phyloP scores from a whole-genome alignment of 2,797 vertebrate genomes.

The Sebastes itinus region DNA sequence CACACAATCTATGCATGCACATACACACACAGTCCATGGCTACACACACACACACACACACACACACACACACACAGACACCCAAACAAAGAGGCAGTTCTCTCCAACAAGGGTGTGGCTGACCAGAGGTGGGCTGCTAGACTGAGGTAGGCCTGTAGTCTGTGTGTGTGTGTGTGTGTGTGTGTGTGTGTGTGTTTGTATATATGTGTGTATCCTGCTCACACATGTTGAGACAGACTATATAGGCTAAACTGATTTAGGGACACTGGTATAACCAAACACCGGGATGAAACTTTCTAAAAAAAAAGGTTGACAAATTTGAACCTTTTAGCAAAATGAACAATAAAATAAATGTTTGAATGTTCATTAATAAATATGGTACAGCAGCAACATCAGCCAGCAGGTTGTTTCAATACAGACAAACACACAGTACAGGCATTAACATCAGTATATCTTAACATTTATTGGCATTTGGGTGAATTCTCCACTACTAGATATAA shows the following conservation, averaged over 20 bases:
- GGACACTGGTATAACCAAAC: not conserved
- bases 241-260: not conserved
- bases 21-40: slow-evolving; percentile 4
- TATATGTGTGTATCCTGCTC: not conserved
- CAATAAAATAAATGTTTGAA: not conserved
- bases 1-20: slow-evolving; percentile 24
- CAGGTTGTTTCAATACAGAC: not conserved
- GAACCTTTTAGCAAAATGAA: not conserved
- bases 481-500: not conserved
- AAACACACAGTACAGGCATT: not conserved
- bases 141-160: slow-evolving; percentile 35
- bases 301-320: not conserved
- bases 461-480: not conserved
- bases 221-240: not conserved
- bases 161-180: not conserved
- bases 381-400: not conserved
- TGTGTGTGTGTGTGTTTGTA: not conserved
- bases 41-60: slow-evolving; percentile 14
- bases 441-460: not conserved
- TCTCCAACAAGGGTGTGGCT: slow-evolving; percentile 64
- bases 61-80: slow-evolving; percentile 23
- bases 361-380: not conserved
- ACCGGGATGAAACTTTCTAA: not conserved
- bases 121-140: slow-evolving; percentile 49
- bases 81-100: slow-evolving; percentile 69